These are phyloP conservation scores for Xylocopa sonorina DNA, from an alignment of 1,140 invertebrate genomes.

Conservation along the genomic window DNA sequence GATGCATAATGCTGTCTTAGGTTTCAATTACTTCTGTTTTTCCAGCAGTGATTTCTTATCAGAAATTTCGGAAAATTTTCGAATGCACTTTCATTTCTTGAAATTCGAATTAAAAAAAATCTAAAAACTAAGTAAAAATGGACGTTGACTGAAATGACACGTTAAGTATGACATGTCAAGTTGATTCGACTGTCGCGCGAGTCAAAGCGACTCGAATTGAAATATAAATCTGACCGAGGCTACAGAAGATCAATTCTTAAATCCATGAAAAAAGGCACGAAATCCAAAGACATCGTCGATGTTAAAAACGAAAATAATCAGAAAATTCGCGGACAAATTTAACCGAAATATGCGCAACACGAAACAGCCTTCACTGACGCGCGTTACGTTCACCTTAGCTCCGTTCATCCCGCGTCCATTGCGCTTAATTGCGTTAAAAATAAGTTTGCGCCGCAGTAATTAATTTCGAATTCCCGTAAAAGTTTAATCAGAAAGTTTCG, in stretches of 20 bases:
- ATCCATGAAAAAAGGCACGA: too few relatives aligned
- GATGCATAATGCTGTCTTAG: background rate
- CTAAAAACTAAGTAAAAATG: too few relatives aligned
- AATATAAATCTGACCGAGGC: too few relatives aligned
- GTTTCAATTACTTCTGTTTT: background rate
- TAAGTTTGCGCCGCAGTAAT: constrained; percentile 56
- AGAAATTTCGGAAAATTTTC: background rate
- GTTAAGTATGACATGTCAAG: too few relatives aligned
- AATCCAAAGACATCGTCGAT: too few relatives aligned
- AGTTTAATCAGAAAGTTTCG: constrained; percentile 66
- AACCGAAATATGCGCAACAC: background rate
- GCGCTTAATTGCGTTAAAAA: constrained; percentile 58
- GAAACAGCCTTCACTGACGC: background rate
- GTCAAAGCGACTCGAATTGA: too few relatives aligned
- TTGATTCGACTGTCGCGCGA: too few relatives aligned
- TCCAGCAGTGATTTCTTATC: background rate
- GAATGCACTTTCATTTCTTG: too few relatives aligned
- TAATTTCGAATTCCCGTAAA: constrained; percentile 66
- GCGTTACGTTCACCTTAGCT: too few relatives aligned
- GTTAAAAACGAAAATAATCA: background rate
- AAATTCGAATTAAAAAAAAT: too few relatives aligned
- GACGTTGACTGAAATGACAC: too few relatives aligned
- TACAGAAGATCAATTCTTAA: too few relatives aligned
- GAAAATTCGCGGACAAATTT: background rate
- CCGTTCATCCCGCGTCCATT: background rate